Percentiles rank a stretch among this genome's conserved stretches.
Conservation (phyloP, 2,888 invertebrate genomes). For the Cremastinae sp. region DNA sequence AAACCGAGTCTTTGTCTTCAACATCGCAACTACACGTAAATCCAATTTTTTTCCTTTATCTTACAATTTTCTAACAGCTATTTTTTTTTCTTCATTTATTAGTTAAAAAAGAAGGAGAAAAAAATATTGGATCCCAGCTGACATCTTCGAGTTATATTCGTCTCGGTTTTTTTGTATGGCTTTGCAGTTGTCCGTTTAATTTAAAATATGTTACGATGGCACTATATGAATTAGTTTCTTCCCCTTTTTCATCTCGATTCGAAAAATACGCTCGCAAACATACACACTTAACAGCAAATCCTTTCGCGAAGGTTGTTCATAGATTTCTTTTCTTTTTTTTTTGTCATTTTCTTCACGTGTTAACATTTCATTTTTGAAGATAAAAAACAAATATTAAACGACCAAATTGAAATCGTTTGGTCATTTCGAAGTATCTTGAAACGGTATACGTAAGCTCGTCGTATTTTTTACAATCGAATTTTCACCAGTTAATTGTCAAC, state of each 20-base stretch:
- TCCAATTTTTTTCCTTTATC: constrained; percentile 44
- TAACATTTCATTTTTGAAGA: not conserved
- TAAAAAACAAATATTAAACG: not conserved
- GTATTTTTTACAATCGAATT: constrained; percentile 40
- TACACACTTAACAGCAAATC: constrained; percentile 5
- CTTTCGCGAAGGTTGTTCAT: constrained; percentile 13
- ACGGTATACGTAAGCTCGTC: constrained; percentile 48
- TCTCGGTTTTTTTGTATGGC: constrained; percentile 28
- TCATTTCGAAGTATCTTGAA: constrained; percentile 12
- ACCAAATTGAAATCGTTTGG: no score
- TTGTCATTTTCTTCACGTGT: no score
- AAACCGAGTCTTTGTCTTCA: constrained; percentile 73
- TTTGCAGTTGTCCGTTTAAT: constrained; percentile 66
- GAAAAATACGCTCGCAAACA: constrained; percentile 25
- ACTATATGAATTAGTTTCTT: constrained; percentile 76
- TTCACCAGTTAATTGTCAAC: constrained; percentile 62
- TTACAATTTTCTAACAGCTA: constrained; percentile 53
- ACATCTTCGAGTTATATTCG: constrained; percentile 40
- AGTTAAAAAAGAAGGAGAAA: constrained; percentile 33
- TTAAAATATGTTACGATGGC: constrained; percentile 77
- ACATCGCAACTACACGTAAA: constrained; percentile 67
- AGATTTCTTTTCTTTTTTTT: no score
- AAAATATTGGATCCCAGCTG: constrained; percentile 19
- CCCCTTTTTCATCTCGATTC: constrained; percentile 57
- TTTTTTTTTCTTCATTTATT: constrained; percentile 25